Evolutionary conservation across 2,113 vertebrate genomes (phyloP).

Genomic region (Acrocephalus kingi): DNA sequence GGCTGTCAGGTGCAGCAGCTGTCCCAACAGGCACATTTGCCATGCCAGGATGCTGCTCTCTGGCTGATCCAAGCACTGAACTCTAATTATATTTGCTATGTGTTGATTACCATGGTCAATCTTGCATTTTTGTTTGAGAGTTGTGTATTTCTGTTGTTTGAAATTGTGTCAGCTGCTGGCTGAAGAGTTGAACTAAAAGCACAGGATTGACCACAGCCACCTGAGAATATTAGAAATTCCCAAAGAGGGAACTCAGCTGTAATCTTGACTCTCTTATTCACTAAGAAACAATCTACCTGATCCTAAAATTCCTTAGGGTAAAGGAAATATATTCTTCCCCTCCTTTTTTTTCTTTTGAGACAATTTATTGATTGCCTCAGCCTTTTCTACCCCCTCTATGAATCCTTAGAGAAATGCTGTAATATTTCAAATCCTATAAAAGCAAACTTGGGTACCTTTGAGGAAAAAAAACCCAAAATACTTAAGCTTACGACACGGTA

Average conservation of each 20-base stretch:
- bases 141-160: neutral
- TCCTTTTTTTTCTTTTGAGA: neutral
- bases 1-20: neutral
- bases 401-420: neutral
- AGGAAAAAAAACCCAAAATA: fast-evolving
- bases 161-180: neutral
- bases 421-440: neutral
- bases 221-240: neutral
- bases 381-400: neutral
- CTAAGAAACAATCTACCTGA: neutral
- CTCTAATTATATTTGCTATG: neutral
- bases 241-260: neutral
- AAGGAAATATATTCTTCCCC: neutral
- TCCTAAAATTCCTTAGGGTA: neutral
- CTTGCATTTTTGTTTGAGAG: neutral
- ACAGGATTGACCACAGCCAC: neutral
- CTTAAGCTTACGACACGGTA: neutral
- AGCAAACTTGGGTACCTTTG: neutral
- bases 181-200: neutral
- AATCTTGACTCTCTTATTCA: neutral
- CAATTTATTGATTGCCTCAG: neutral
- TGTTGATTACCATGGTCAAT: neutral
- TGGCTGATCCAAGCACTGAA: neutral
- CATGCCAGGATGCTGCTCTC: neutral
- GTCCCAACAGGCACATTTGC: neutral